Conservation (phyloP, 2,113 vertebrate species). For the Bombycilla garrulus region DNA sequence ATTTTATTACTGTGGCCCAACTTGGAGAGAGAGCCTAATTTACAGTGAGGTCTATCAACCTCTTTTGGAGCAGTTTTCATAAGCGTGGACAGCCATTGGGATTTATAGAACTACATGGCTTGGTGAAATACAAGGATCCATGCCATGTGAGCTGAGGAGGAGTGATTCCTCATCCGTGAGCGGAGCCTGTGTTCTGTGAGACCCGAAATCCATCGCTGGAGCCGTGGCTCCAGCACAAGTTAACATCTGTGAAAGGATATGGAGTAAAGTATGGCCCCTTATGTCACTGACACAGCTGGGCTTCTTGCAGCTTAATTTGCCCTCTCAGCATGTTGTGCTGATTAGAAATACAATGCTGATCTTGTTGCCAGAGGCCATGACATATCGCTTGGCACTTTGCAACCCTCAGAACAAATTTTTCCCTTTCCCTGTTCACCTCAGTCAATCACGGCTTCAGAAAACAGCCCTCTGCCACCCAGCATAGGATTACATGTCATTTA, state of each 20-base stretch:
- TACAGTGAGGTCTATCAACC: slow-evolving; percentile 30
- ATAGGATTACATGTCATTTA: slow-evolving; percentile 55
- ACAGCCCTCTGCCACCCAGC: slow-evolving; percentile 27
- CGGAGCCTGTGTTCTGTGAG: background rate
- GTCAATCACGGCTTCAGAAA: slow-evolving; percentile 6
- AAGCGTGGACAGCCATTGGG: slow-evolving; percentile 20
- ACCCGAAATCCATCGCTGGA: background rate
- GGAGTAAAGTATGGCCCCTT: slow-evolving; percentile 40
- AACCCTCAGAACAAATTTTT: slow-evolving; percentile 38
- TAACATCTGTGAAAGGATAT: slow-evolving; percentile 56
- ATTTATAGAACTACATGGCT: slow-evolving; percentile 62
- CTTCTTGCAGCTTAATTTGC: slow-evolving; percentile 48
- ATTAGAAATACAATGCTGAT: slow-evolving; percentile 55
- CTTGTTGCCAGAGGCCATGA: slow-evolving; percentile 40
- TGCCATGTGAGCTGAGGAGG: background rate
- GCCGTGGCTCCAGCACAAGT: background rate
- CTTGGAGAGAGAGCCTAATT: background rate
- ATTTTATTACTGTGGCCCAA: slow-evolving; percentile 34
- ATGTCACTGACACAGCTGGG: slow-evolving; percentile 49
- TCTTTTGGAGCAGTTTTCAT: slow-evolving; percentile 50
- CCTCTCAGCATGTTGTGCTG: slow-evolving; percentile 44
- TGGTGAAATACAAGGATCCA: slow-evolving; percentile 56
- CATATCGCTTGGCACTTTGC: slow-evolving; percentile 36
- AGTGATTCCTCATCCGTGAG: slow-evolving; percentile 51
- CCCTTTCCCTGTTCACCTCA: slow-evolving; percentile 54